These are phyloP conservation scores for Crypturellus tataupa DNA, from an alignment of 2,797 vertebrate species.

Conservation along the genomic window DNA sequence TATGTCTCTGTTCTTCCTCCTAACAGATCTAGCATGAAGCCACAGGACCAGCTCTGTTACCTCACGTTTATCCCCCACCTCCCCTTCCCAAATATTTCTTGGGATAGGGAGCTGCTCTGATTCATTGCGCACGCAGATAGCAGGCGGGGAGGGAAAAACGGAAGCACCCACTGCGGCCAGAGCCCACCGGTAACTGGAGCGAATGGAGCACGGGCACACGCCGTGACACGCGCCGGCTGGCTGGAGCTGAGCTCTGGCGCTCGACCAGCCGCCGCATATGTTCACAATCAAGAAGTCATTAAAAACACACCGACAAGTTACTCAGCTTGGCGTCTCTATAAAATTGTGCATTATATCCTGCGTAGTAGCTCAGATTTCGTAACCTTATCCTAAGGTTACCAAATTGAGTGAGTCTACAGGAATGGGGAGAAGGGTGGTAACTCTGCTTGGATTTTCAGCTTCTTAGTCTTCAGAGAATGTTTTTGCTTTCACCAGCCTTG, in stretches of 20 bases:
- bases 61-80: background rate
- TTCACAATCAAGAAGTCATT: conserved; percentile 60
- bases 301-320: conserved; percentile 61
- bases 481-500: background rate
- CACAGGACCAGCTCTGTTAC: background rate
- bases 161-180: background rate
- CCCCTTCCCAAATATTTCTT: background rate
- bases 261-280: conserved; percentile 51
- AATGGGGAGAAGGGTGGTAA: conserved; percentile 22
- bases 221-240: conserved; percentile 33
- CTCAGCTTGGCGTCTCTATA: conserved; percentile 17
- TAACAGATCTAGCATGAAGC: background rate
- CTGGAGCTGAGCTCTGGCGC: conserved; percentile 59
- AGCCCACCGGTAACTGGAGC: background rate
- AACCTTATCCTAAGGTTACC: background rate
- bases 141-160: background rate
- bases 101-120: rapidly evolving
- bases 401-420: conserved; percentile 5
- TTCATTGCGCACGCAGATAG: background rate
- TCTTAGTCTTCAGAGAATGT: conserved; percentile 15
- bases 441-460: conserved; percentile 20
- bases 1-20: background rate
- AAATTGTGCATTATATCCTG: background rate
- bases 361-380: background rate
- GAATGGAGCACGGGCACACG: background rate